Base-by-base conservation (phyloP, 1,140 invertebrate species). In the Ganaspis sp. region DNA sequence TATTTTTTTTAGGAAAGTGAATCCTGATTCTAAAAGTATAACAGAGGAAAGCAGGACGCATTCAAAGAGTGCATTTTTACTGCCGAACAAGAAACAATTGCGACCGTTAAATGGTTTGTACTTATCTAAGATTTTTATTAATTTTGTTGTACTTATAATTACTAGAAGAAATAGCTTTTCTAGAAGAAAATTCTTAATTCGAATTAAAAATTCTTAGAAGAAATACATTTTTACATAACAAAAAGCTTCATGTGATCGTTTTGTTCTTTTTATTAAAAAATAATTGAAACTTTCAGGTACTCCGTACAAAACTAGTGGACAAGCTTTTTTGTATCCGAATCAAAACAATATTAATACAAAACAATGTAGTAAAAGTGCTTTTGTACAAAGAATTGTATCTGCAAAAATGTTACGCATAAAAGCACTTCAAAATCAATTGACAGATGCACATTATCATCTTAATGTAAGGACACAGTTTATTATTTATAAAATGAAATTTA, bases 391-490 rank as follows among this genome's bases (percentile, higher is more conserved):
- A 29, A 93, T 96, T 70, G 89, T 95, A 74, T 96, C 95, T 0
- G 95, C 95, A 2, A 95, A 95, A 90, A 93, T 95, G 78, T 90
- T 96, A 73, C 92, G 94, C 34, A 91, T 95, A 1, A 95, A 95
- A 85, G 93, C 95, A 74, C 88, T 96, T 64, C 95, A 96, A 90
- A 96, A 95, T 88, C 95, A 96, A 89, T 85, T 96, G 70, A 93
- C 95, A 34, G 95, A 96, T 89, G 95, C 95, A 11, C 95, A 96
- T 86, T 95, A 93, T 81, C 95, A 95, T 87, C 92, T 96, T 34
- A 93, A 95, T 88, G 95, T 95, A 88, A 90, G 86, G 88, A 73
- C 75, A 19, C n/a, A n/a, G n/a, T n/a, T n/a, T n/a, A n/a, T n/a
- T n/a, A n/a, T n/a, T n/a, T n/a, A n/a, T n/a, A n/a, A n/a, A n/a